Conservation (phyloP, 2,888 invertebrate species). For the Tenthredo notha region DNA sequence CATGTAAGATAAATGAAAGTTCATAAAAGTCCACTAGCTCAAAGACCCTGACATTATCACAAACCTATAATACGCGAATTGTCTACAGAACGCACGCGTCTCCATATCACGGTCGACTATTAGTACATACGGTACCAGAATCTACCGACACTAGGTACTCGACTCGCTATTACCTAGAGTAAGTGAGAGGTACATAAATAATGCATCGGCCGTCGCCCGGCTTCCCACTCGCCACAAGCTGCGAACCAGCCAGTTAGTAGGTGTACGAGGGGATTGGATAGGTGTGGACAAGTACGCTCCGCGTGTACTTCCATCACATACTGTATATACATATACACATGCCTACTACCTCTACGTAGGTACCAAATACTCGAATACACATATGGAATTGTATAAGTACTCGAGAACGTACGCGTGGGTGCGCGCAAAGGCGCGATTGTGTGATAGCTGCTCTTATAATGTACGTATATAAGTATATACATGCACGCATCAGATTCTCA, state of each 20-base stretch:
- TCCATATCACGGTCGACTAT: slow-evolving; percentile 35
- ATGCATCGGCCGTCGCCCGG: slow-evolving; percentile 71
- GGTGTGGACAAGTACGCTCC: slow-evolving; percentile 37
- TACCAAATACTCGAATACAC: not conserved
- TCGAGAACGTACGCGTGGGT: slow-evolving; percentile 33
- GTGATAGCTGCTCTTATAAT: slow-evolving; percentile 4
- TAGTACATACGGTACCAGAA: slow-evolving; percentile 25
- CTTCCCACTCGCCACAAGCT: slow-evolving; percentile 59
- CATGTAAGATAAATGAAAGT: not conserved
- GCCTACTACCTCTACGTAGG: not conserved
- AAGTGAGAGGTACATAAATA: slow-evolving; percentile 71
- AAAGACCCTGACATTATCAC: not conserved
- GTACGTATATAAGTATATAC: not conserved
- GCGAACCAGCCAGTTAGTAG: slow-evolving; percentile 27
- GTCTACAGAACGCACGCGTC: not conserved
- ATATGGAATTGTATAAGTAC: not conserved
- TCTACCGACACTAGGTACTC: slow-evolving; percentile 29
- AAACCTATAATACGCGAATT: not conserved
- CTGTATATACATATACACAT: not conserved
- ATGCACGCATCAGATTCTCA: not conserved
- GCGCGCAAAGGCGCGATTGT: slow-evolving; percentile 35
- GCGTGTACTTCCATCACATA: not conserved
- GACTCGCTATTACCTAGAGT: slow-evolving; percentile 40
- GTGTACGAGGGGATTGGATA: slow-evolving; percentile 47
- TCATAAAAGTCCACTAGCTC: not conserved